A percentile compares a stretch with the other conserved stretches of the same genome.
phyloP scores from a whole-genome alignment of 2,797 vertebrate genomes.

The Adelosebastes latens region DNA sequence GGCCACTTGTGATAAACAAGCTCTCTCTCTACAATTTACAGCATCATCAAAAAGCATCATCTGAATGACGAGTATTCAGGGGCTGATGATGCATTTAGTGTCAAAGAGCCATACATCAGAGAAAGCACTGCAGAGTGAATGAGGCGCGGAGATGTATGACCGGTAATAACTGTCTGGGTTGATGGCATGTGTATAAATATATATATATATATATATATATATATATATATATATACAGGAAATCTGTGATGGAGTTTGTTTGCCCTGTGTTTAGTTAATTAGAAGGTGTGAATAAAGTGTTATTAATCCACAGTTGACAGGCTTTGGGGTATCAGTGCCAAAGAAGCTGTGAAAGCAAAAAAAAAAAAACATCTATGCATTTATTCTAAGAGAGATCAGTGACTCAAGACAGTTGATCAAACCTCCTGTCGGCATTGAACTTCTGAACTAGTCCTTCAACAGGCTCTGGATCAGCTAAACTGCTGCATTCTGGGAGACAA shows the following conservation, averaged over 20 bases:
- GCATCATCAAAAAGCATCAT: conserved; percentile 14
- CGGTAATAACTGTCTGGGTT: not conserved
- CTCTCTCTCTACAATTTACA: not conserved
- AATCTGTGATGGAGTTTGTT: not conserved
- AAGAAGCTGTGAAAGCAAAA: not conserved
- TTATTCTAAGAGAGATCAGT: not conserved
- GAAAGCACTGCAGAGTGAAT: not conserved
- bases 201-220: no score
- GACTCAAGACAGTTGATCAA: not conserved
- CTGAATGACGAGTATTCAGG: not conserved
- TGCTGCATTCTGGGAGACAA: no score
- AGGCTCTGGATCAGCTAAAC: no score
- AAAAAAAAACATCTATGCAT: not conserved
- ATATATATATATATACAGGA: not conserved
- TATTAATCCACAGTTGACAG: not conserved
- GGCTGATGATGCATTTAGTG: not conserved
- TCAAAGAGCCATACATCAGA: conserved; percentile 1
- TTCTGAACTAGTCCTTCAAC: no score
- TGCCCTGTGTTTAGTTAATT: not conserved
- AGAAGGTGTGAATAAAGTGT: not conserved
- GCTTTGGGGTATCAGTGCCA: not conserved
- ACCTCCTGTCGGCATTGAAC: no score
- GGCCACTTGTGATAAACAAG: conserved; percentile 4
- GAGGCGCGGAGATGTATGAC: not conserved
- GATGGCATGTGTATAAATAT: not conserved